A percentile compares a stretch with the other conserved stretches of the same genome.
Evolutionary conservation across 2,888 invertebrate genomes (phyloP).

Genomic region (Folsomia candida): DNA sequence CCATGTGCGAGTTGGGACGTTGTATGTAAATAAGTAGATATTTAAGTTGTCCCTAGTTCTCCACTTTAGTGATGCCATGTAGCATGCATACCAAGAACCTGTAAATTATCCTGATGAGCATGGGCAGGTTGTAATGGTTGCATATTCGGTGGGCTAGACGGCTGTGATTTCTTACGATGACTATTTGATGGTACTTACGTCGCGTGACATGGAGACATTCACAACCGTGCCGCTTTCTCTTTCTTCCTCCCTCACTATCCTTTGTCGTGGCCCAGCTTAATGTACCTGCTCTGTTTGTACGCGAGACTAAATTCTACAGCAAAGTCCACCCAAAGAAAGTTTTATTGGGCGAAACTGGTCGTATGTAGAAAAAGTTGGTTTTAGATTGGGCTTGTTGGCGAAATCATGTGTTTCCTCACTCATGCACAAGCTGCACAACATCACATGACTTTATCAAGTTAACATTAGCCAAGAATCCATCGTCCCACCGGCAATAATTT

Average conservation of each 20-base stretch:
- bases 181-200: conserved; percentile 16
- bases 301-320: no score
- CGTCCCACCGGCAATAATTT: conserved; percentile 14
- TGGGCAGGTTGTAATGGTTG: conserved; percentile 8
- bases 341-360: not conserved
- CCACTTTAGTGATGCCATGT: no score
- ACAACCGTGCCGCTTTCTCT: no score
- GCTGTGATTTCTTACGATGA: conserved; percentile 36
- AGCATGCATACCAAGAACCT: no score
- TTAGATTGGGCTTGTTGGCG: not conserved
- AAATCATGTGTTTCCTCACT: not conserved
- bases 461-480: conserved; percentile 20
- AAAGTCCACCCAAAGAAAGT: not conserved
- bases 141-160: no score
- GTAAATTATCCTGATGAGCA: conserved; percentile 25
- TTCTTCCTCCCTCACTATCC: conserved; percentile 28
- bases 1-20: no score
- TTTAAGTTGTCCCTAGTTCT: no score
- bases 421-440: not conserved
- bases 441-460: conserved; percentile 27
- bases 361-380: not conserved
- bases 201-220: conserved; percentile 1
- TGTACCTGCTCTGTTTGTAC: not conserved
- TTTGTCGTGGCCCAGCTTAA: no score
- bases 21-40: no score